Evolutionary conservation across 2,888 invertebrate genomes (phyloP).

Genomic region (Clepsis dumicolana): DNA sequence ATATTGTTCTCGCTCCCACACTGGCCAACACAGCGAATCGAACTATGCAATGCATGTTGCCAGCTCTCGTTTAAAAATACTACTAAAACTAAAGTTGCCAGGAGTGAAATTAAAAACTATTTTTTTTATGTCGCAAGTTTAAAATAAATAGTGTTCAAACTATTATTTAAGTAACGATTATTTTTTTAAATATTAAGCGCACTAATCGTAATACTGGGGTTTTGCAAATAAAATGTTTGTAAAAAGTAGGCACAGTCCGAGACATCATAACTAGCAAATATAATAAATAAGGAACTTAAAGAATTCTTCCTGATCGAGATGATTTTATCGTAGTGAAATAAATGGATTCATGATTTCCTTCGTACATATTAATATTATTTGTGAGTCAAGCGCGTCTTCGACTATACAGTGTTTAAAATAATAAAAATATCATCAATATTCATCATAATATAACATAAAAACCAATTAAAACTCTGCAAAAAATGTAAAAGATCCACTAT

Average conservation of each 20-base stretch:
- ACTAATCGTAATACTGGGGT: not conserved
- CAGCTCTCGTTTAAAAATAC: conserved; percentile 46
- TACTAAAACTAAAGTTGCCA: conserved; percentile 23
- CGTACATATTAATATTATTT: too few relatives aligned
- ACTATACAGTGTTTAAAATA: too few relatives aligned
- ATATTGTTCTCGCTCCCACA: not conserved
- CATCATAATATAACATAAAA: too few relatives aligned
- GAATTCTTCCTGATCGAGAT: too few relatives aligned
- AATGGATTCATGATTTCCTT: too few relatives aligned
- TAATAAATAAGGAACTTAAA: too few relatives aligned
- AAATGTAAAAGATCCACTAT: too few relatives aligned
- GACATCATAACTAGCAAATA: too few relatives aligned
- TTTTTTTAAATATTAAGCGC: not conserved
- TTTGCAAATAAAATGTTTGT: not conserved
- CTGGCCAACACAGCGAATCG: not conserved
- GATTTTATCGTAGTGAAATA: too few relatives aligned
- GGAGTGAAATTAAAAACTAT: conserved; percentile 28
- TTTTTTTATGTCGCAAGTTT: not conserved
- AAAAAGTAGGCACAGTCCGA: not conserved
- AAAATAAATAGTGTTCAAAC: not conserved
- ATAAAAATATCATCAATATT: too few relatives aligned
- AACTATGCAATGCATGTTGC: conserved; percentile 48
- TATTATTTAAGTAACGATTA: not conserved
- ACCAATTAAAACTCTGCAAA: too few relatives aligned
- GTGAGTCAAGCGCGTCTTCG: too few relatives aligned